Evolutionary conservation across 1,140 invertebrate genomes (phyloP), one percentile per base, ranked within the genome.

Genomic region (Agrypnia vestita): DNA sequence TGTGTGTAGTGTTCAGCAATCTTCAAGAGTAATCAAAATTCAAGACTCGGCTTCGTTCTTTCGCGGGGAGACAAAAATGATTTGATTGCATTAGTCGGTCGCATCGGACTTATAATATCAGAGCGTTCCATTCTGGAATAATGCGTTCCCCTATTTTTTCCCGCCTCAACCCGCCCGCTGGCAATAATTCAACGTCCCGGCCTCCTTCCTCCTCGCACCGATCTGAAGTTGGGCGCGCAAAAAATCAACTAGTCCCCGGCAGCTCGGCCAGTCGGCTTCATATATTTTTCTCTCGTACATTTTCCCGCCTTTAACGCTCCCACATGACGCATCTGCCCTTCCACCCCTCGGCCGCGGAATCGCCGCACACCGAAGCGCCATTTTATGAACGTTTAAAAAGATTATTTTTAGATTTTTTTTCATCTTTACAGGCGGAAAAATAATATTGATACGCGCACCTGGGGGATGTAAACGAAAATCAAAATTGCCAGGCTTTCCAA

Each of bases 201-300:
- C 19, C 64, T 35, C 25, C 43, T 73, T 80, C 67, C 59, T 25
- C 64, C 49, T 17, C 51, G 10, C 49, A 53, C 71, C 12, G 51
- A 15, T 0, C 64, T 49, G 64, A 69, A 69, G 64, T 46, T 69
- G 44, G 17, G 46, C 13, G 43, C 53, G 56, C 80, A 78, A 81
- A 81, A 81, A 81, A 81, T 81, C 80, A 81, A 81, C 80, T 81
- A 81, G 80, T 81, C 76, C 56, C 35, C 59, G 15, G 12, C n/a
- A 21, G 59, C 9, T 13, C 49, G 56, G 44, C 59, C 35, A 21
- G 61, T 69, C 25, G 80, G 72, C 73, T 82, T 82, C 77, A 82
- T 82, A 82, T 82, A 79, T 79, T 82, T 78, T 78, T 21, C 73
- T 59, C 76, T 73, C 80, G 25, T 79, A 78, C 59, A 81, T 81